Evolutionary conservation across 2,113 vertebrate genomes (phyloP), one percentile per base, ranked within the genome.

Genomic region (Laterallus jamaicensis): DNA sequence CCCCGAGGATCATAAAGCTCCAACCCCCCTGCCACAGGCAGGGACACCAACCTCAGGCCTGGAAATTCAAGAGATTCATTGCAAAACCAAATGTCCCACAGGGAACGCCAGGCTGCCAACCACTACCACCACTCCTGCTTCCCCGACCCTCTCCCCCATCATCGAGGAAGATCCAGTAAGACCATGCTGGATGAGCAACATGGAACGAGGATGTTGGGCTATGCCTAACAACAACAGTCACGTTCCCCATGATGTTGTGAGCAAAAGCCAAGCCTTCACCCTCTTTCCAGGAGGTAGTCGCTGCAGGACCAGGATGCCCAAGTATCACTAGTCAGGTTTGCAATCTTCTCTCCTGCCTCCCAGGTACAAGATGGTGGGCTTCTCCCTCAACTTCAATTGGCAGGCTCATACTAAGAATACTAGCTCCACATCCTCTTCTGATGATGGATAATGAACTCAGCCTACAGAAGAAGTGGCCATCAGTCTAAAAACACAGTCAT

Each of bases 31-130:
- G 35, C 35, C 35, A 35, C 35, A 35, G 35, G 35, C 35, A 35
- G 35, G 35, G 35, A 6, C 35, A 35, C 35, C 35, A 35, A 35
- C 35, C 35, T 35, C 35, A 35, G 35, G 35, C 35, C 35, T 35
- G 35, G 35, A 35, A 35, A 35, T 35, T 73, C 82, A 88, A 93
- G 84, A 90, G 74, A 81, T 79, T 92, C 92, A 77, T 2, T 94
- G 82, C 88, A 92, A 80, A 92, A 66, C 0, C 66, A 62, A 77
- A 75, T 49, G 82, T 47, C 87, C 77, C 76, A 89, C 54, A 14
- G 81, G 82, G 74, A 92, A 69, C 2, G 0, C 50, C 37, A 44
- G 59, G 49, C 82, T 94, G 95, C 88, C 92, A 95, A 52, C 49
- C 54, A 44, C 64, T 19, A 32, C 28, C 22, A 5, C 50, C 18